Base-by-base conservation (phyloP, 2,113 vertebrate genomes). In the Clupea harengus region DNA sequence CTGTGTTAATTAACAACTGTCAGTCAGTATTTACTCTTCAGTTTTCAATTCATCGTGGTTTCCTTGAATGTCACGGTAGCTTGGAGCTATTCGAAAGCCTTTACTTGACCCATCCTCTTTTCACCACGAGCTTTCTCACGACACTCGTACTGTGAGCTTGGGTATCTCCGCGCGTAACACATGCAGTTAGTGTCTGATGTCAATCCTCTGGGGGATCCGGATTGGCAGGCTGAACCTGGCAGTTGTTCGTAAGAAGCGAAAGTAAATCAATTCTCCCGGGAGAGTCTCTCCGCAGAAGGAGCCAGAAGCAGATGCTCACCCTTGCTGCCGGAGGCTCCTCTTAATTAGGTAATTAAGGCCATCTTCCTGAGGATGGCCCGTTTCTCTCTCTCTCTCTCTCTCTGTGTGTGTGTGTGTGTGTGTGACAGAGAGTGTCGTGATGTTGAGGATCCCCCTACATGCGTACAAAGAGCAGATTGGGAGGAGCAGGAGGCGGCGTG, bases 221-320 rank as follows among this genome's bases (percentile, higher is more conserved):
- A 49, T 67, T 86, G 89, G 85, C 85, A 92, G 85, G 89, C 91
- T 91, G 84, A 86, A 82, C 87, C 50, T 86, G 91, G 84, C 85
- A 83, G 84, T 81, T 87, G 89, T 91, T 94, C 88, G 92, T 94
- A 93, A 93, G 88, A 87, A 87, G 87, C 85, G 88, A 83, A 82
- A 87, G 89, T 84, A 92, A 93, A 93, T 92, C 0, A 92, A 92
- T 91, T 88, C 92, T 93, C 94, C 82, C 45, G 18, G 90, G 92
- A 89, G 85, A 49, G 72, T 81, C 86, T 88, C 84, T 83, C 64
- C 11, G 87, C 87, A 85, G 45, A 89, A 44, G 6, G 85, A 39
- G 78, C 47, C 84, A 87, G 89, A 89, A 91, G 89, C 93, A 92
- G 88, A 92, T 90, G 88, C 87, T 90, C 46, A 86, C 44, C 50